phyloP scores from a whole-genome alignment of 2,888 invertebrate genomes.

The Nineta flava region DNA sequence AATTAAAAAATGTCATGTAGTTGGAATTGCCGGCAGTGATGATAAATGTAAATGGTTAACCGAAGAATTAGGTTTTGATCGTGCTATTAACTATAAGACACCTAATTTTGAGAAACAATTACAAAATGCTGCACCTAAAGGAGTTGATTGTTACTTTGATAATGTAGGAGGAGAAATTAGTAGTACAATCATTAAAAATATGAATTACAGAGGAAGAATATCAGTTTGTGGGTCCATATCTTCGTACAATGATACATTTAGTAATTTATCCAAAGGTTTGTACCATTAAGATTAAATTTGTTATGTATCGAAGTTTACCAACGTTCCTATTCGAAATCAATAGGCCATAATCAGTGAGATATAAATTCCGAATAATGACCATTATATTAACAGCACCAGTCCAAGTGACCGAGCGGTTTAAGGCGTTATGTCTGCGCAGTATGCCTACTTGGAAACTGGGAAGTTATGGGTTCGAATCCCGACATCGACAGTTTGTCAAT shows the following conservation, averaged over 20 bases:
- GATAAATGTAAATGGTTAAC: slow-evolving; percentile 53
- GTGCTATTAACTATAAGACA: slow-evolving; percentile 57
- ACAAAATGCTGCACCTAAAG: slow-evolving; percentile 45
- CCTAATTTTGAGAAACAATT: slow-evolving; percentile 35
- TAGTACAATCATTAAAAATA: slow-evolving; percentile 37
- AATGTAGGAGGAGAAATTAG: slow-evolving; percentile 57
- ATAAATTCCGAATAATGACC: too few relatives aligned
- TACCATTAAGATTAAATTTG: not conserved
- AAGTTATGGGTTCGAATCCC: too few relatives aligned
- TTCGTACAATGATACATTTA: slow-evolving; percentile 37
- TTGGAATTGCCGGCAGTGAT: slow-evolving; percentile 55
- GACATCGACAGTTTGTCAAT: too few relatives aligned
- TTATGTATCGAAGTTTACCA: too few relatives aligned
- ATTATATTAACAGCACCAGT: too few relatives aligned
- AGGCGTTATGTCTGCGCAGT: too few relatives aligned
- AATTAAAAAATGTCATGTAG: slow-evolving; percentile 48
- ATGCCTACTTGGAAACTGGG: too few relatives aligned
- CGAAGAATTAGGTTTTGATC: slow-evolving; percentile 47
- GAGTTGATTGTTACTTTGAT: slow-evolving; percentile 62
- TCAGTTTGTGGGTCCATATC: slow-evolving; percentile 51
- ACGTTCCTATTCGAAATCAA: too few relatives aligned
- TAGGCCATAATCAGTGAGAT: too few relatives aligned
- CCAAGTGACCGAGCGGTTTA: too few relatives aligned
- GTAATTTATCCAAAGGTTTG: slow-evolving; percentile 31
- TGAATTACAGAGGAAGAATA: slow-evolving; percentile 43